Base-by-base conservation (phyloP, 2,113 vertebrate genomes). In the Heterocephalus glaber region DNA sequence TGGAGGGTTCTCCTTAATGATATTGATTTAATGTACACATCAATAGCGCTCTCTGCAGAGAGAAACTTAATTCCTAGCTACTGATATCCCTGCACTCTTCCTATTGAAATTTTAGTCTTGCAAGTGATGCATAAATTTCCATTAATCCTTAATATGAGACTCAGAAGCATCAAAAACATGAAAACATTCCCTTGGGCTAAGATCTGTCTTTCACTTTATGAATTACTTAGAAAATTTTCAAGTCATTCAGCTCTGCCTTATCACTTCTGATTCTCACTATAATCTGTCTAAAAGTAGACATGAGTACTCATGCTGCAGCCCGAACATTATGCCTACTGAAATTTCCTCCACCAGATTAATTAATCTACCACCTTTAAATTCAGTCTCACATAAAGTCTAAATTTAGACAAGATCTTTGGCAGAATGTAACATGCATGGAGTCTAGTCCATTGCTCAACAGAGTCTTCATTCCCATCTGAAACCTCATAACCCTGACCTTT, bases 191-290 rank as follows among this genome's bases (percentile, higher is more conserved):
- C 52, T 61, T 72, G 82, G 52, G 41, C 13, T 74, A 91, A 93
- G 17, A 63, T 80, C 65, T 92, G 61, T 11, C 86, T 83, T 28
- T 28, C 14, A 90, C 12, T 79, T 96, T 58, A 82, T 61, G 13
- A 96, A 95, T 82, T 24, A 68, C 58, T 82, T 65, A 82, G 56
- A 92, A 76, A 89, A 95, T 11, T 44, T 74, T 22, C 41, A 74
- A 26, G 41, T 74, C 22, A 74, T 74, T 74, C 72, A 74, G 41
- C 24, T 74, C 11, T 13, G 72, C 24, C 41, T 74, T 74, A 26
- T 74, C 24, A 44, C 26, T 74, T 74, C 33, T 74, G 72, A 74
- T 74, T 47, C 41, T 74, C 72, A 74, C 4, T 74, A 22, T 44
- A 74, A 26, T 26, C 11, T 74, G 10, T 44, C 38, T 74, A 74